A percentile compares a stretch with the other conserved stretches of the same genome.
phyloP scores from a whole-genome alignment of 1,140 invertebrate species.

The Globodera rostochiensis region DNA sequence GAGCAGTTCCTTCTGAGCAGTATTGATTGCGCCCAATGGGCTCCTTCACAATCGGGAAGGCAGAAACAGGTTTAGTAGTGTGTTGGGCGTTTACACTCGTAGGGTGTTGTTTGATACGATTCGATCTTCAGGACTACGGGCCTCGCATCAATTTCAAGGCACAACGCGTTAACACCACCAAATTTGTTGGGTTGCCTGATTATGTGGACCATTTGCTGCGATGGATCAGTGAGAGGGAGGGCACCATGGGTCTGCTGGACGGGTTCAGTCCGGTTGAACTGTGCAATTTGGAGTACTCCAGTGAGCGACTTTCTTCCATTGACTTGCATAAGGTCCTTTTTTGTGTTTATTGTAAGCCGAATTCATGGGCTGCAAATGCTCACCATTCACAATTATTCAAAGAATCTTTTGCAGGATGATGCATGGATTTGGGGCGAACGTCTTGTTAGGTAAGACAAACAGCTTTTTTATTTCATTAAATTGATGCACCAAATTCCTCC shows the following conservation, averaged over 20 bases:
- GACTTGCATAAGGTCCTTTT: slow-evolving; percentile 78
- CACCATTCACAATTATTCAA: too few species aligned
- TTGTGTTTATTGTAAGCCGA: too few species aligned
- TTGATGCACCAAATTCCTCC: background rate
- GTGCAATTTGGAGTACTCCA: slow-evolving; percentile 90
- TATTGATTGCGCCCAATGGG: slow-evolving; percentile 83
- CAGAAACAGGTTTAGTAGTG: slow-evolving; percentile 33
- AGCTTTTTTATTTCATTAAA: background rate
- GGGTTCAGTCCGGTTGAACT: slow-evolving; percentile 86
- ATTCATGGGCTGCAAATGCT: too few species aligned
- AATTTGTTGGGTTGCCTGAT: slow-evolving; percentile 83
- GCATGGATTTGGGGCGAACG: slow-evolving; percentile 99
- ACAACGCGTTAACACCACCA: slow-evolving; percentile 76
- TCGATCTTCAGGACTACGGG: slow-evolving; percentile 81
- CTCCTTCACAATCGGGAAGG: slow-evolving; percentile 88
- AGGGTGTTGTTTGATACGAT: background rate
- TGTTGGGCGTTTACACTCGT: too few species aligned
- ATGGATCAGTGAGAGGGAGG: slow-evolving; percentile 66
- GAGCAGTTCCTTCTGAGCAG: slow-evolving; percentile 73
- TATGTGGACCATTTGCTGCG: slow-evolving; percentile 81
- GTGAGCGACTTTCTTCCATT: slow-evolving; percentile 83
- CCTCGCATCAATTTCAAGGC: slow-evolving; percentile 98
- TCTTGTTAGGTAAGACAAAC: slow-evolving; percentile 76
- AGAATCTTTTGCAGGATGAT: slow-evolving; percentile 76
- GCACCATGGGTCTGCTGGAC: slow-evolving; percentile 25